Evolutionary conservation across 53 echinoderm and acorn worm genomes (phyloP), one percentile per base, ranked within the genome.

Genomic region (Holothuria leucospilota): DNA sequence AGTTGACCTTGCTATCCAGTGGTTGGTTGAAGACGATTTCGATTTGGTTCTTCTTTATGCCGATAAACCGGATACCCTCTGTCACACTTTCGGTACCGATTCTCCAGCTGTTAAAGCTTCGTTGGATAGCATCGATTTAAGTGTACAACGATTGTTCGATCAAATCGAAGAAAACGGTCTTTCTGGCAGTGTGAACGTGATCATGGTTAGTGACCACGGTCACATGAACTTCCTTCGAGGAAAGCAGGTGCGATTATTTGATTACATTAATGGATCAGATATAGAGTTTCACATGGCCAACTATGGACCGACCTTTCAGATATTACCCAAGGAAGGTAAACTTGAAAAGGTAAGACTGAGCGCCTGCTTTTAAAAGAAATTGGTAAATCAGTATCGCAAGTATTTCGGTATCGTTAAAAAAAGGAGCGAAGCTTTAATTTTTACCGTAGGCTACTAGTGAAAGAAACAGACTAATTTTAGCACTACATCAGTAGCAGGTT

Each of bases 11-110:
- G 92, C 90, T 16, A 62, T 94, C 4, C 56, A 78, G 28, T 94
- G 94, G 94, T 69, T 94, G 59, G 87, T 56, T 23, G 85, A 90
- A 8, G 94, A 94, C 80, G 84, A 90, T 68, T 86, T 86, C 25
- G 90, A 90, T 59, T 56, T 90, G 20, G 86, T 86, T 0, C 46
- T 90, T 28, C 59, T 86, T 21, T 90, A 90, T 49, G 85, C 63
- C 75, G 86, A 80, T 51, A 59, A 90, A 68, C 90, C 90, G 30
- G 90, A 90, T 73, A 69, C 78, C 3, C 39, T 69, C 20, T 68
- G 70, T 10, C 90, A 90, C 63, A 52, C 21, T 15, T 86, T 85
- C 58, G 90, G 90, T 29, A 69, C 77, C 15, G 86, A 67, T 6
- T 65, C 77, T 80, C 62, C 34, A 1, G 64, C 34, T 6, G 87